Percentiles rank a stretch among this genome's conserved stretches.
Evolutionary conservation across 2,113 vertebrate species (phyloP).

Genomic region (Equus przewalskii): DNA sequence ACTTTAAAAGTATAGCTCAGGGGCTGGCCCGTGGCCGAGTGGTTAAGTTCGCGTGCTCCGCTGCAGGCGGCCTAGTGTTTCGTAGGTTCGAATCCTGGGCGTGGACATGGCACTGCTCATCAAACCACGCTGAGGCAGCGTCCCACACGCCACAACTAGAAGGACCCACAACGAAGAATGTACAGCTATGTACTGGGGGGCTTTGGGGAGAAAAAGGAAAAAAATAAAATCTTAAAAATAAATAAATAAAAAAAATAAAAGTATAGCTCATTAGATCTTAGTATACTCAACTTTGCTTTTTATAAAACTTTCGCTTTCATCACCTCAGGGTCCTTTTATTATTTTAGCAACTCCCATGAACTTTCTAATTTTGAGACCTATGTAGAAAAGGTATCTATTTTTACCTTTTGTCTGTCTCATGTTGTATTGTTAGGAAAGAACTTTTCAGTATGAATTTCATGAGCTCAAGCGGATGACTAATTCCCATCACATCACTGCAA

Average conservation of each 20-base stretch:
- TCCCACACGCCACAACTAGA: no score
- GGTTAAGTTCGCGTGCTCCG: no score
- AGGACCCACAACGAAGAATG: no score
- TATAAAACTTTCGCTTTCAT: constrained; percentile 67
- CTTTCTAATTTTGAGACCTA: constrained; percentile 73
- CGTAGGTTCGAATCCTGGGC: no score
- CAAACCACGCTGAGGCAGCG: no score
- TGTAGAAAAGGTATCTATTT: constrained; percentile 79
- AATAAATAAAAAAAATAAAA: not conserved
- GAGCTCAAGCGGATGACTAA: constrained; percentile 75
- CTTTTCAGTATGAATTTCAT: constrained; percentile 76
- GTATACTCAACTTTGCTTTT: constrained; percentile 54
- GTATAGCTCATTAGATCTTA: constrained; percentile 55
- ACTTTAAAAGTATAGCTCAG: constrained; percentile 53
- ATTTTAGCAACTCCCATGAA: constrained; percentile 46
- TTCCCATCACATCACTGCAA: constrained; percentile 54
- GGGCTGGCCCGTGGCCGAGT: no score
- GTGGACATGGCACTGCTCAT: no score
- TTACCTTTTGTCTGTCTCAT: constrained; percentile 72
- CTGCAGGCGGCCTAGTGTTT: no score
- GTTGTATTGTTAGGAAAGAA: constrained; percentile 76
- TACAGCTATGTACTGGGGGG: no score
- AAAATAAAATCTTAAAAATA: no score
- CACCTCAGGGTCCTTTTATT: constrained; percentile 50
- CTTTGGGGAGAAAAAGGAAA: no score